Percentiles rank a stretch among this genome's conserved stretches.
These are phyloP conservation scores for Gari tellinella DNA, from an alignment of 2,888 invertebrate genomes.

Conservation along the genomic window DNA sequence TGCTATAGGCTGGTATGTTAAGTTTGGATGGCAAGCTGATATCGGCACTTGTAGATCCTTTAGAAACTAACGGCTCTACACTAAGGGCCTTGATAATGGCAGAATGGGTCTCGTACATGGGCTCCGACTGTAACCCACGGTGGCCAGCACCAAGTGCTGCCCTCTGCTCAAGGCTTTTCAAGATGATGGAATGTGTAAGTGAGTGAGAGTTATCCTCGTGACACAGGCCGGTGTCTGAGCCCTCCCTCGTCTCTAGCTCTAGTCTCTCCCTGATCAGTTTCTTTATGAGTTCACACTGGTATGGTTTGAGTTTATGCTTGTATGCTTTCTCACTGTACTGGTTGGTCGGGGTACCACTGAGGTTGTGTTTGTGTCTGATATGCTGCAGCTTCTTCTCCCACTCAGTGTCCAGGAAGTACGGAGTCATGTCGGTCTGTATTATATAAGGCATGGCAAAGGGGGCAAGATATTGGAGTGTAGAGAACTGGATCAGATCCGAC, in stretches of 20 bases:
- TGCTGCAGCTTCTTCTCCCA: slow-evolving; percentile 76
- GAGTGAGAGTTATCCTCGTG: slow-evolving; percentile 19
- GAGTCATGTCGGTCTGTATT: slow-evolving; percentile 47
- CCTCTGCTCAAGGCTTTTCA: slow-evolving; percentile 26
- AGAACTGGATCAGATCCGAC: slow-evolving; percentile 45
- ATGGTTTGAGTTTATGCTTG: slow-evolving; percentile 77
- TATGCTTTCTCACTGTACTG: slow-evolving; percentile 70
- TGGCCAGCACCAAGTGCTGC: background rate
- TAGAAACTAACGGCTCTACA: slow-evolving; percentile 12
- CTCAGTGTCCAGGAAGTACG: slow-evolving; percentile 51
- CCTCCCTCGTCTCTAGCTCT: slow-evolving; percentile 74
- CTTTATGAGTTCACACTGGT: slow-evolving; percentile 82
- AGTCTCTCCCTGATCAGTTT: slow-evolving; percentile 83
- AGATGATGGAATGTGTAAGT: slow-evolving; percentile 26
- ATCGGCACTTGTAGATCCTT: slow-evolving; percentile 1
- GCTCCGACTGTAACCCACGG: slow-evolving; percentile 2
- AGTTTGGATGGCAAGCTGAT: slow-evolving; percentile 9
- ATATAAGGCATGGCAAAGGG: slow-evolving; percentile 50
- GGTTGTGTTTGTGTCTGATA: slow-evolving; percentile 80
- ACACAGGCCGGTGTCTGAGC: slow-evolving; percentile 3
- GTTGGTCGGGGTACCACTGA: slow-evolving; percentile 69
- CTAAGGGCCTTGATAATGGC: slow-evolving; percentile 23
- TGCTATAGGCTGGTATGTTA: slow-evolving; percentile 37
- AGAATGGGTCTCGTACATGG: slow-evolving; percentile 1
- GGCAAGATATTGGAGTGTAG: slow-evolving; percentile 48